A percentile compares a stretch with the other conserved stretches of the same genome.
Conservation (phyloP, 2,797 vertebrate genomes). For the Micropoecilia bifurca region DNA sequence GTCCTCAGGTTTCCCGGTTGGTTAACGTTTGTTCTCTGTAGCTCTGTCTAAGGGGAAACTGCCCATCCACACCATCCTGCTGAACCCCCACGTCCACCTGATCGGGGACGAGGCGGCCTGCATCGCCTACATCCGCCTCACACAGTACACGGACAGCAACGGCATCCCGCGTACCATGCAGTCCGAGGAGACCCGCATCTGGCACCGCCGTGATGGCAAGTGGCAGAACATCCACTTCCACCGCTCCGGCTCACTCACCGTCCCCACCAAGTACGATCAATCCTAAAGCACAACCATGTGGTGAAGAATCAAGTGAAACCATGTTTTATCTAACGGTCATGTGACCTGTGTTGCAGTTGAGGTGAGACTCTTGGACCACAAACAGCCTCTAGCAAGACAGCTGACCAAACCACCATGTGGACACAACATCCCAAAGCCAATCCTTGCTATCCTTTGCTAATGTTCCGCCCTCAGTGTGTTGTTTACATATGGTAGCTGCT, state of each 20-base stretch:
- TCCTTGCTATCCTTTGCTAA: conserved; percentile 47
- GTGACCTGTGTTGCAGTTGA: conserved; percentile 60
- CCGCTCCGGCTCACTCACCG: conserved; percentile 93
- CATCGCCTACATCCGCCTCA: conserved; percentile 95
- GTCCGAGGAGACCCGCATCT: conserved; percentile 96
- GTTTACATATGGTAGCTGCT: conserved; percentile 84
- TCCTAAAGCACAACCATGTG: background rate
- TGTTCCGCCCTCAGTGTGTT: conserved; percentile 77
- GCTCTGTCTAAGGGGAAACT: conserved; percentile 91
- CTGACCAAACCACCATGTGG: conserved; percentile 54
- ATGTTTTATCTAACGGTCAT: background rate
- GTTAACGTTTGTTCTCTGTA: conserved; percentile 45
- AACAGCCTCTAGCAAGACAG: conserved; percentile 45
- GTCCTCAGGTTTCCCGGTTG: background rate
- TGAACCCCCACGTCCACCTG: conserved; percentile 96
- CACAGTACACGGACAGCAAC: conserved; percentile 90
- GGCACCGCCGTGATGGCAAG: conserved; percentile 96
- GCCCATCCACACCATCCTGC: conserved; percentile 94
- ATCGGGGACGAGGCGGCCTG: conserved; percentile 96
- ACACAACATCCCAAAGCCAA: conserved; percentile 52
- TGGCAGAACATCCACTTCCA: conserved; percentile 99
- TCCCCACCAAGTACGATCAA: conserved; percentile 87
- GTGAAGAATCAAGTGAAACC: background rate
- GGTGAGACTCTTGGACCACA: conserved; percentile 16
- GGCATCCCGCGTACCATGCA: conserved; percentile 96